A percentile compares a stretch with the other conserved stretches of the same genome.
Conservation (phyloP, 2,888 invertebrate species). For the Lycia hirtaria region DNA sequence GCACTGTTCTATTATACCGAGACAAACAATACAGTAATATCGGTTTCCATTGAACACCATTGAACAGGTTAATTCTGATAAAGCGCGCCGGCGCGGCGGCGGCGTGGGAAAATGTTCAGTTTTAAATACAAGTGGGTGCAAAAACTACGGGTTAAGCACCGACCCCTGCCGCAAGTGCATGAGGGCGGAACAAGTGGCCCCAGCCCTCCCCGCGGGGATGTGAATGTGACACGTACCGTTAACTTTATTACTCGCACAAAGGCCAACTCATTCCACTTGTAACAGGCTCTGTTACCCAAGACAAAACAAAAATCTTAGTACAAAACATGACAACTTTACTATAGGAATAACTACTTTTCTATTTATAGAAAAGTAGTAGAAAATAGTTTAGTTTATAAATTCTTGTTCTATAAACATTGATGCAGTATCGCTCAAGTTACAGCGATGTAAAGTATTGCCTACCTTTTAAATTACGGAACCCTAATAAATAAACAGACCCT, state of each 20-base stretch:
- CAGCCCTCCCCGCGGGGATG: conserved; percentile 32
- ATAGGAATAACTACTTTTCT: no score
- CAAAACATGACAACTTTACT: no score
- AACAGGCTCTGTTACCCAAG: no score
- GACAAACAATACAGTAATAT: conserved; percentile 21
- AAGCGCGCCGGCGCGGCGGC: conserved; percentile 66
- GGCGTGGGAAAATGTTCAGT: conserved; percentile 74
- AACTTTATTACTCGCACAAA: conserved; percentile 9
- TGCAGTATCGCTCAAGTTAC: no score
- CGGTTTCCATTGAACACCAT: conserved; percentile 42
- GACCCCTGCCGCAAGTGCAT: conserved; percentile 80
- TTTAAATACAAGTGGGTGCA: conserved; percentile 72
- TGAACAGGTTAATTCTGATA: conserved; percentile 62
- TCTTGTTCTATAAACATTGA: no score
- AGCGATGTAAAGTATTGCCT: no score
- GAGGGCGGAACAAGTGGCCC: conserved; percentile 81
- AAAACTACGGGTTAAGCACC: conserved; percentile 70
- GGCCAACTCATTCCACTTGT: conserved; percentile 4
- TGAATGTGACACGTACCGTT: conserved; percentile 50
- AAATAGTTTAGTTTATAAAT: no score
- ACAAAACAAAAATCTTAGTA: no score
- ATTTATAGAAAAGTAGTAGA: no score
- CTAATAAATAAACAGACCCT: no score
- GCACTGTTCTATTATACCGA: not conserved
- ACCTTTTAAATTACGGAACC: no score